Base-by-base conservation (phyloP, 2,113 vertebrate species). In the Ciconia stormi region DNA sequence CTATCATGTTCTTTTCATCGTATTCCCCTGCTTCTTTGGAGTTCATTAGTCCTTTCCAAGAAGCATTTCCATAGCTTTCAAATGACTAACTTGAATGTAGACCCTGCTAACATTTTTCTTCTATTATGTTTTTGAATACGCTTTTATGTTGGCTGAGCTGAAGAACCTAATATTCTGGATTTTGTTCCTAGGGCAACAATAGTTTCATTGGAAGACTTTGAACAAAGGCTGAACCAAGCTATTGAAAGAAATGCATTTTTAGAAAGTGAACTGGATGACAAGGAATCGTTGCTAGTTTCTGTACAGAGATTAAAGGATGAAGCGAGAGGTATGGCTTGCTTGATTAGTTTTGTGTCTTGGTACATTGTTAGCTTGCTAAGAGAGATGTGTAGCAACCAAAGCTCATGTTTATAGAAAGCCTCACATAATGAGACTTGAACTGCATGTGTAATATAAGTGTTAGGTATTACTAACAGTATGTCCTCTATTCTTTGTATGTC, bases 231-330 rank as follows among this genome's bases (percentile, higher is more conserved):
- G 92, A 99, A 99, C 98, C 99, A 99, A 97, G 99, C 99, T 87
- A 99, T 99, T 74, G 99, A 99, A 97, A 98, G 99, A 97, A 99
- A 99, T 71, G 99, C 99, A 6, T 99, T 99, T 98, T 98, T 99
- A 96, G 99, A 99, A 98, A 99, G 99, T 46, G 99, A 99, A 83
- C 98, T 99, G 95, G 99, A 99, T 90, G 99, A 99, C 98, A 99
- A 99, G 93, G 99, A 99, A 94, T 99, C 99, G 3, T 96, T 99
- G 72, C 97, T 99, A 63, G 99, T 99, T 21, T 99, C 99, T 27
- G 99, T 99, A 38, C 99, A 99, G 98, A 98, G 99, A 76, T 98
- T 99, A 97, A 99, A 99, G 98, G 99, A 99, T 82, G 99, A 99
- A 98, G 99, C 99, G 13, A 98, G 99, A 99, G 99, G 99, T 99